Base-by-base conservation (phyloP, 2,113 vertebrate genomes). In the Ascaphus truei region DNA sequence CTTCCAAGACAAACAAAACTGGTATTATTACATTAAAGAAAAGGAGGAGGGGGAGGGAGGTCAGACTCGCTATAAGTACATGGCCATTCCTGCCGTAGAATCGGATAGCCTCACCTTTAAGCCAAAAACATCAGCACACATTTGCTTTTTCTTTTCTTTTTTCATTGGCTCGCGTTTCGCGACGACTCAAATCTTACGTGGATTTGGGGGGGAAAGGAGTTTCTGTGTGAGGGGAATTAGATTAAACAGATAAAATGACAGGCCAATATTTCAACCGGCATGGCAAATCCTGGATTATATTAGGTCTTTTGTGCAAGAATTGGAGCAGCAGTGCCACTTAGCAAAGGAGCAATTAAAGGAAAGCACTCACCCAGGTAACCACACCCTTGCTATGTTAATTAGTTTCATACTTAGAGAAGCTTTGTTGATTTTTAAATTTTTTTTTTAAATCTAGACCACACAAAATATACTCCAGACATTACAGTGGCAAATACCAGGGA, bases 161-260 rank as follows among this genome's bases (percentile, higher is more conserved):
- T 57, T 84, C 84, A 84, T 89, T 82, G 83, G 90, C 88, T 88
- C 76, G 60, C 79, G 84, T 78, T 73, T 79, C 76, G 74, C 84
- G 86, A 85, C 81, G 84, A 65, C 81, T 85, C 78, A 11, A 80
- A 80, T 76, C 75, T 79, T 76, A 73, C 84, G 83, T 81, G 88
- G 85, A 79, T 75, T 79, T 76, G 77, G 82, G 80, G 82, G 80
- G 86, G 86, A 89, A 89, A 87, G 89, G 88, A 84, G 83, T 86
- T 90, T 89, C 86, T 80, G 85, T 81, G 83, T 89, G 83, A 89
- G 84, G 85, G 84, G 86, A 88, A 88, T 89, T 87, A 88, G 83
- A 88, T 86, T 84, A 43, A 74, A 82, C 82, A 83, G 90, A 89
- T 91, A 88, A 88, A 88, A 89, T 92, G 87, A 84, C 87, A 85